Conservation (phyloP, 2,888 invertebrate genomes). For the Shargacucullia verbasci region DNA sequence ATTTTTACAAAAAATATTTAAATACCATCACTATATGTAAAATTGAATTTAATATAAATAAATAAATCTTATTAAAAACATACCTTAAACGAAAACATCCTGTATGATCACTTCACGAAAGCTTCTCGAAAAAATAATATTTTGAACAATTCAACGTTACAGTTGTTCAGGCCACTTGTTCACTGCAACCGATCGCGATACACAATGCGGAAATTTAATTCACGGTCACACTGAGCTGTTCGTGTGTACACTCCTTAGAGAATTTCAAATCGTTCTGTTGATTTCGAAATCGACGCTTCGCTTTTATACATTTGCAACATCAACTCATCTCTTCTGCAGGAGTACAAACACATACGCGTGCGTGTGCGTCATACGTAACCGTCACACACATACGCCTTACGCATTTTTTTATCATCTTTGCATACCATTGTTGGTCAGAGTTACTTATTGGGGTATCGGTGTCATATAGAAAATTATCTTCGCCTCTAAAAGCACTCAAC, state of each 20-base stretch:
- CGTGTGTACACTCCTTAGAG: slow-evolving; percentile 84
- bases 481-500: slow-evolving; percentile 61
- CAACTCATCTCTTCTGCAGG: slow-evolving; percentile 80
- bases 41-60: not conserved
- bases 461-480: slow-evolving; percentile 71
- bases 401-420: slow-evolving; percentile 78
- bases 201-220: slow-evolving; percentile 80
- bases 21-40: too few species aligned
- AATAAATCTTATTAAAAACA: slow-evolving; percentile 25
- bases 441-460: slow-evolving; percentile 78
- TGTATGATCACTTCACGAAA: slow-evolving; percentile 68
- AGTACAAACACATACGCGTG: slow-evolving; percentile 63
- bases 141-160: slow-evolving; percentile 61
- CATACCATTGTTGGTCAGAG: slow-evolving; percentile 75
- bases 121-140: slow-evolving; percentile 46
- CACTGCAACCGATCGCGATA: slow-evolving; percentile 68
- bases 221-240: slow-evolving; percentile 73
- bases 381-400: slow-evolving; percentile 64
- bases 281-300: slow-evolving; percentile 86
- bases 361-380: slow-evolving; percentile 66
- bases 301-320: slow-evolving; percentile 88
- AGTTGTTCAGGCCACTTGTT: slow-evolving; percentile 73
- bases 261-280: slow-evolving; percentile 86
- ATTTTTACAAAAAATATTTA: not conserved
- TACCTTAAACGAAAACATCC: slow-evolving; percentile 80